Percentiles rank a stretch among this genome's conserved stretches.
Conservation (phyloP, 2,888 invertebrate species). For the Abscondita cerata region DNA sequence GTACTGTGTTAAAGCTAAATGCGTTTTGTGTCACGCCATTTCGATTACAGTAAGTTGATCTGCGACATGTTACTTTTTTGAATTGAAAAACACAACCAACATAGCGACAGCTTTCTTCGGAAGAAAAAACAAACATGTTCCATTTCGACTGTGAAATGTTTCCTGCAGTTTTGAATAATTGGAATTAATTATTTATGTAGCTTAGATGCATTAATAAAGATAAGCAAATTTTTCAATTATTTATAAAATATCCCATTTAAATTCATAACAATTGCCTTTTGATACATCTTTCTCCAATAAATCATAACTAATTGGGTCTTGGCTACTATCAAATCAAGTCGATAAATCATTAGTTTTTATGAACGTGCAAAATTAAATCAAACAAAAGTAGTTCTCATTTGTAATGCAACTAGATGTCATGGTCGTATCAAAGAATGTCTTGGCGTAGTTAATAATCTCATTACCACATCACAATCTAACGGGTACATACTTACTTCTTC, state of each 20-base stretch:
- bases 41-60: slow-evolving; percentile 15
- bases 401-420: slow-evolving; percentile 26
- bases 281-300: slow-evolving; percentile 25
- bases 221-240: slow-evolving; percentile 14
- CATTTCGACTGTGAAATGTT: no score
- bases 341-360: slow-evolving; percentile 25
- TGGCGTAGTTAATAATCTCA: slow-evolving; percentile 21
- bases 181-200: background rate
- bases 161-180: background rate
- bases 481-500: slow-evolving; percentile 24
- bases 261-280: slow-evolving; percentile 13
- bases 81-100: no score
- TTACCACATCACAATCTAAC: slow-evolving; percentile 28
- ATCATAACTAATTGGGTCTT: slow-evolving; percentile 31
- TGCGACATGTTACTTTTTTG: background rate
- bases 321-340: slow-evolving; percentile 18
- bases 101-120: no score
- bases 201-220: slow-evolving; percentile 15
- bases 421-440: slow-evolving; percentile 17
- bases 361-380: slow-evolving; percentile 25
- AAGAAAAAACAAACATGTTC: background rate
- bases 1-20: slow-evolving; percentile 38
- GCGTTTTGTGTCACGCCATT: slow-evolving; percentile 30
- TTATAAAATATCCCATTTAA: slow-evolving; percentile 17
- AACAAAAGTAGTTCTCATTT: slow-evolving; percentile 29